Percentiles rank a stretch among this genome's conserved stretches.
These are phyloP conservation scores for Oreochromis tanganicae DNA, from an alignment of 2,113 vertebrate genomes.

Conservation along the genomic window DNA sequence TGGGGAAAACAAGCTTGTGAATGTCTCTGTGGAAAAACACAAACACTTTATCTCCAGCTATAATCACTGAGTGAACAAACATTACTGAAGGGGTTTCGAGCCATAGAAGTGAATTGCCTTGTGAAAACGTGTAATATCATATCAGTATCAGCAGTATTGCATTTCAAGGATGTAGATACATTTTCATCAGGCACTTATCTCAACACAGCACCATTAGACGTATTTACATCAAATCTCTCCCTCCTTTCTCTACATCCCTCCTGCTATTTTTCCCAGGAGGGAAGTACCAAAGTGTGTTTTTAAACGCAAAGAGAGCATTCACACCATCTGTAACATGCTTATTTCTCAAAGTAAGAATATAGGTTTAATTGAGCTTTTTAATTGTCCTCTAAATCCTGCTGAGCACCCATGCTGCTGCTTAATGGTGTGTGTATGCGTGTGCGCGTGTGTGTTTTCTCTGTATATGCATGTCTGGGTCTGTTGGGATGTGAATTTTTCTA, in stretches of 20 bases:
- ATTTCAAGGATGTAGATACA: conserved; percentile 15
- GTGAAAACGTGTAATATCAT: not conserved
- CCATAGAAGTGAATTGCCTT: conserved; percentile 7
- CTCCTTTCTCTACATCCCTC: not conserved
- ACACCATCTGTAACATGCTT: conserved; percentile 46
- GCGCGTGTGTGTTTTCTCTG: not conserved
- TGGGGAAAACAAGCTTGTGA: conserved; percentile 7
- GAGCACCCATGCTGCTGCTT: conserved; percentile 54
- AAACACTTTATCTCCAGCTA: not conserved
- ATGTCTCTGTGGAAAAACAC: conserved; percentile 1
- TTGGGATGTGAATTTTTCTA: conserved; percentile 12
- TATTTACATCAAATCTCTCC: conserved; percentile 45
- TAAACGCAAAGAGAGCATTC: conserved; percentile 24
- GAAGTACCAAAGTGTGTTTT: conserved; percentile 40
- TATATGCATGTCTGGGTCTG: not conserved
- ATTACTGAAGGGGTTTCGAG: not conserved
- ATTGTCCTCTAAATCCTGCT: conserved; percentile 66
- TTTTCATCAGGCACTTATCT: conserved; percentile 36
- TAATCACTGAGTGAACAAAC: not conserved
- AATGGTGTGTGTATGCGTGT: conserved; percentile 14
- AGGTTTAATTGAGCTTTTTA: conserved; percentile 67
- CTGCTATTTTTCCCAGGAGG: conserved; percentile 23
- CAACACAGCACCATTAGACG: conserved; percentile 32
- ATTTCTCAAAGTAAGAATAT: conserved; percentile 51
- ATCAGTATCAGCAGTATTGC: conserved; percentile 1